Evolutionary conservation across 2,888 invertebrate genomes (phyloP).

Genomic region (Euproctis similis): DNA sequence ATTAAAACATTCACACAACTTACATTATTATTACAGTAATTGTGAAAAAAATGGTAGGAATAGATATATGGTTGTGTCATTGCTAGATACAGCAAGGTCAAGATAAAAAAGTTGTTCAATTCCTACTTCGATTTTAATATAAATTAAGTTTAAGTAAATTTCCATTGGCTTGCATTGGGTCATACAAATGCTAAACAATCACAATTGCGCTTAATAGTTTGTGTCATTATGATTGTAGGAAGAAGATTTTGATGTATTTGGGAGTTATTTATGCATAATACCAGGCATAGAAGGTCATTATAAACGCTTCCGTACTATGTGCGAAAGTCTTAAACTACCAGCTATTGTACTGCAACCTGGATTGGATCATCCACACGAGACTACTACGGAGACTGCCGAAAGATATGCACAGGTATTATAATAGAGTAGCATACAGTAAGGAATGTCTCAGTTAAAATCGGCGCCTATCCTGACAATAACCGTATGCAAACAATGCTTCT

Average conservation of each 20-base stretch:
- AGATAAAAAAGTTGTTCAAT: background rate
- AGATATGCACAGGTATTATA: background rate
- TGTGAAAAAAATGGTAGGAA: background rate
- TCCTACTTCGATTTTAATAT: background rate
- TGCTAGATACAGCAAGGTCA: no score
- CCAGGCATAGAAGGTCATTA: no score
- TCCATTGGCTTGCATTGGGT: background rate
- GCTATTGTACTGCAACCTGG: background rate
- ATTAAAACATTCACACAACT: no score
- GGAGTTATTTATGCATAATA: constrained; percentile 29
- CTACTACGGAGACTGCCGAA: background rate
- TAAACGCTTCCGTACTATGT: no score
- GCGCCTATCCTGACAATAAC: no score
- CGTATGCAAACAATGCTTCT: no score
- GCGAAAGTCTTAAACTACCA: no score
- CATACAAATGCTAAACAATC: no score
- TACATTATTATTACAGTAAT: no score
- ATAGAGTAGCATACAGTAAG: no score
- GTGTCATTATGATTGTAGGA: constrained; percentile 29
- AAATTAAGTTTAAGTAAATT: background rate
- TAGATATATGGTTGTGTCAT: background rate
- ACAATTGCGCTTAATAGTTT: no score
- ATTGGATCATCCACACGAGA: background rate
- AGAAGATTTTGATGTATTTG: constrained; percentile 31
- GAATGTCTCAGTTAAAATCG: no score